A percentile compares a stretch with the other conserved stretches of the same genome.
Conservation (phyloP, 2,888 invertebrate species). For the Melieria omissa region DNA sequence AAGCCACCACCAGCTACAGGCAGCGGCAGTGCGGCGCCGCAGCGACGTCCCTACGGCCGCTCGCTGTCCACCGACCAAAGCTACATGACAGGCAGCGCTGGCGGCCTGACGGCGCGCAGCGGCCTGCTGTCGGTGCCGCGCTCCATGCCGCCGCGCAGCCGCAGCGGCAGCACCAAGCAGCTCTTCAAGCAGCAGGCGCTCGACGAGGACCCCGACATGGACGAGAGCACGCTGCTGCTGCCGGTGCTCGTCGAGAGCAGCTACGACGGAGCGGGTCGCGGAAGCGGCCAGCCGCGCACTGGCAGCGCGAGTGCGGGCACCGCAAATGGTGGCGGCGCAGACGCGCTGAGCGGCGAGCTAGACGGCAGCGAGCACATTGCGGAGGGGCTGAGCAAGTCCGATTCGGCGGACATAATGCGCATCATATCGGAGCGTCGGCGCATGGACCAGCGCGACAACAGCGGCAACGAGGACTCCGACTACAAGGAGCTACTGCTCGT, state of each 20-base stretch:
- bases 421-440: constrained; percentile 66
- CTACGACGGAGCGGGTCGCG: constrained; percentile 31
- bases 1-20: constrained; percentile 39
- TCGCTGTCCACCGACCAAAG: constrained; percentile 64
- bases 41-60: constrained; percentile 59
- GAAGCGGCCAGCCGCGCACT: constrained; percentile 21
- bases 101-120: constrained; percentile 44
- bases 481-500: constrained; percentile 65
- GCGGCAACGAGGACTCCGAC: constrained; percentile 65
- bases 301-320: constrained; percentile 10
- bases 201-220: constrained; percentile 69
- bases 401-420: constrained; percentile 65
- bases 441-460: constrained; percentile 64
- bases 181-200: constrained; percentile 71
- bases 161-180: constrained; percentile 70
- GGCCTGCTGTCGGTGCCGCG: constrained; percentile 63
- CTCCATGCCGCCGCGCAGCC: constrained; percentile 65
- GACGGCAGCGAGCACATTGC: constrained; percentile 33
- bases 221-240: constrained; percentile 69
- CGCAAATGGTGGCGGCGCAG: constrained; percentile 15
- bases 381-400: constrained; percentile 60
- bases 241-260: constrained; percentile 51
- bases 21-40: constrained; percentile 34
- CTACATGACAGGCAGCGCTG: constrained; percentile 41
- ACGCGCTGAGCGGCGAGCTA: constrained; percentile 12